These are phyloP conservation scores for Goniozus legneri DNA, from an alignment of 1,140 invertebrate genomes.

Conservation along the genomic window DNA sequence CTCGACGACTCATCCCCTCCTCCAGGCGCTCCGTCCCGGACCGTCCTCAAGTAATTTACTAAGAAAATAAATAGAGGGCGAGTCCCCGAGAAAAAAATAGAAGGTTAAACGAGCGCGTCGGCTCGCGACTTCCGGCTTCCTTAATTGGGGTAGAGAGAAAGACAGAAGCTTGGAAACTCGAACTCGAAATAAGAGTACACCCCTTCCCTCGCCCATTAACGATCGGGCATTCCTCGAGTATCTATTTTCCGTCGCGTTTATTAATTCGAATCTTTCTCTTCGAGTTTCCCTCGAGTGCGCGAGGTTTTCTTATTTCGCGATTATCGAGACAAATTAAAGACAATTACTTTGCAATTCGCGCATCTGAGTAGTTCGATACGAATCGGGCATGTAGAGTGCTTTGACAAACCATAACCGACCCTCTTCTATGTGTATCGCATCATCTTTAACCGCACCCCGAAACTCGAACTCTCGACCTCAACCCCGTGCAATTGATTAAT, in stretches of 20 bases:
- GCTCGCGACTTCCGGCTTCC: conserved; percentile 31
- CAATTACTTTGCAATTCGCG: too few relatives aligned
- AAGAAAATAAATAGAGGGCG: conserved; percentile 49
- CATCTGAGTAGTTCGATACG: too few relatives aligned
- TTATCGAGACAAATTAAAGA: too few relatives aligned
- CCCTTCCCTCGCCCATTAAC: too few relatives aligned
- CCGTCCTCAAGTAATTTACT: conserved; percentile 49
- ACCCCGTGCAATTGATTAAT: conserved; percentile 32
- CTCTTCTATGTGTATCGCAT: neutral
- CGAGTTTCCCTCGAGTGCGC: too few relatives aligned
- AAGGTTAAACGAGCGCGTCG: conserved; percentile 39
- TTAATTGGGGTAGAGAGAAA: conserved; percentile 30
- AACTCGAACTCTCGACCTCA: conserved; percentile 24
- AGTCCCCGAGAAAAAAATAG: conserved; percentile 36
- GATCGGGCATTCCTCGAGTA: too few relatives aligned
- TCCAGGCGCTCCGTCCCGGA: conserved; percentile 31
- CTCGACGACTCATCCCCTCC: conserved; percentile 21
- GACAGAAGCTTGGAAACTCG: neutral
- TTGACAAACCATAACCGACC: conserved; percentile 18
- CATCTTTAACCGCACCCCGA: conserved; percentile 13
- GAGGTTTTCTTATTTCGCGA: too few relatives aligned
- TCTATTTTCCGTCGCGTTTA: too few relatives aligned
- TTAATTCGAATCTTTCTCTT: neutral
- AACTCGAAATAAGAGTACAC: neutral
- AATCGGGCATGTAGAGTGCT: too few relatives aligned